A percentile compares a stretch with the other conserved stretches of the same genome.
Conservation (phyloP, 2,797 vertebrate genomes). For the Spondyliosoma cantharus region DNA sequence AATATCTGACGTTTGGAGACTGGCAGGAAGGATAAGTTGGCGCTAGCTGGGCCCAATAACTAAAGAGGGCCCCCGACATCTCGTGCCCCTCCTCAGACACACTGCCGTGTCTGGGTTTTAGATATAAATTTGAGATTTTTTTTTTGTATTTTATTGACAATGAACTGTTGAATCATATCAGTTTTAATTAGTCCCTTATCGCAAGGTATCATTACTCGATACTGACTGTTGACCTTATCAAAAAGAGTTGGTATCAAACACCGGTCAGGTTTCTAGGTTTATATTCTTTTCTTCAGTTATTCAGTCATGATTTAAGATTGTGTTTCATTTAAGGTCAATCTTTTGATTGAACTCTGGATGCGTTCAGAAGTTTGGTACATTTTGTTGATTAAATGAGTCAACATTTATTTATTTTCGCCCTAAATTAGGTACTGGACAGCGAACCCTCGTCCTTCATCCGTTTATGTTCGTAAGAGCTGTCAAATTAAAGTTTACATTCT, state of each 20-base stretch:
- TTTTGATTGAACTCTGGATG: neutral
- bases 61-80: neutral
- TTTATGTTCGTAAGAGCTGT: neutral
- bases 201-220: neutral
- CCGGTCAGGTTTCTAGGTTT: neutral
- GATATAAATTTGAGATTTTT: neutral
- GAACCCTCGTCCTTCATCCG: neutral
- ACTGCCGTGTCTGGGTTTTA: neutral
- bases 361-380: neutral
- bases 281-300: neutral
- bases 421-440: rapidly evolving
- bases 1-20: constrained; percentile 2
- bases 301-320: neutral
- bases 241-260: neutral
- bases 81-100: neutral
- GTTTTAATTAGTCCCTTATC: neutral
- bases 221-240: neutral
- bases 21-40: neutral
- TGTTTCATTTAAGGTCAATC: neutral
- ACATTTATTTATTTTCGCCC: neutral
- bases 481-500: neutral
- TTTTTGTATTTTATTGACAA: neutral
- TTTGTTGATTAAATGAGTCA: neutral
- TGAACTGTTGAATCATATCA: neutral
- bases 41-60: neutral